Percentiles rank a stretch among this genome's conserved stretches.
phyloP scores from a whole-genome alignment of 2,888 invertebrate species.

The Amphiduros pacificus region DNA sequence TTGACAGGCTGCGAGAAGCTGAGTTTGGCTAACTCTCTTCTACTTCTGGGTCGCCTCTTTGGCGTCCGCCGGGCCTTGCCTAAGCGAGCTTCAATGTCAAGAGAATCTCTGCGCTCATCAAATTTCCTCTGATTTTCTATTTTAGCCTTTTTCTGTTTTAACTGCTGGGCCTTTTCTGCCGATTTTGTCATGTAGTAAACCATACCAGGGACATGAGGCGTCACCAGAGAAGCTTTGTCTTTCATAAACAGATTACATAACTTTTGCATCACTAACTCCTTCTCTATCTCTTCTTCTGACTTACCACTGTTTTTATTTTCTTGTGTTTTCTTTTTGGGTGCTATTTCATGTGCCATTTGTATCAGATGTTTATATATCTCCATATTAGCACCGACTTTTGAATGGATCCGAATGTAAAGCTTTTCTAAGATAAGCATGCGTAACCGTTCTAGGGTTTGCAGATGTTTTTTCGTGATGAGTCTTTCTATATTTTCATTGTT shows the following conservation, averaged over 20 bases:
- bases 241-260: conserved; percentile 43
- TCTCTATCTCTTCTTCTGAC: neutral
- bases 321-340: neutral
- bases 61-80: conserved; percentile 18
- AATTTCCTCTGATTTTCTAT: too few relatives aligned
- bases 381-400: conserved; percentile 14
- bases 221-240: conserved; percentile 42
- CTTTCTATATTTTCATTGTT: conserved; percentile 37
- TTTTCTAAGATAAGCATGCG: conserved; percentile 35
- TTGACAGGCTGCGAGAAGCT: conserved; percentile 2
- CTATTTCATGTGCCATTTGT: neutral
- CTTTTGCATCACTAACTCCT: conserved; percentile 32
- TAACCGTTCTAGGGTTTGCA: conserved; percentile 34
- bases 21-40: conserved; percentile 31
- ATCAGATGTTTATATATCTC: conserved; percentile 21
- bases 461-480: conserved; percentile 33
- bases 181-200: conserved; percentile 38
- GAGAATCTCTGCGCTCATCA: too few relatives aligned
- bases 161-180: too few relatives aligned
- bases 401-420: conserved; percentile 27
- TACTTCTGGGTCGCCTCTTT: conserved; percentile 24
- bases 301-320: neutral
- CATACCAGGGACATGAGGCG: conserved; percentile 44
- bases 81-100: too few relatives aligned
- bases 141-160: neutral